Conservation (phyloP, 2,888 invertebrate genomes). For the Mamestra brassicae region DNA sequence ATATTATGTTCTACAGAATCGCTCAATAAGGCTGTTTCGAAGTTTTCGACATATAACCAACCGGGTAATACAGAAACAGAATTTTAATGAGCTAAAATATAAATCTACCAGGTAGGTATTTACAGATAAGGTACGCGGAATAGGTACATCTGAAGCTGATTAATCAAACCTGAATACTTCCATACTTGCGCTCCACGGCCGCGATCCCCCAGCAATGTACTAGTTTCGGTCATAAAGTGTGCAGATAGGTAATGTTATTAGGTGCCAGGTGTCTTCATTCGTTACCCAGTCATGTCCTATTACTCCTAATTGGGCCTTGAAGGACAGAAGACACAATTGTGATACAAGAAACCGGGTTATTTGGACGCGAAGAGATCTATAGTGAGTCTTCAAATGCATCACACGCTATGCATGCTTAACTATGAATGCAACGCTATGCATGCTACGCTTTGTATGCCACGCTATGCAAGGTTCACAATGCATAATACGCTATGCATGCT, state of each 20-base stretch:
- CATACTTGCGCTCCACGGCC: neutral
- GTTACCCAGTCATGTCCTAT: slow-evolving; percentile 75
- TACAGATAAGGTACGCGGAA: neutral
- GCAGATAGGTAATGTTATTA: slow-evolving; percentile 66
- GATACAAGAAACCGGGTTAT: slow-evolving; percentile 48
- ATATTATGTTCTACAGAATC: neutral
- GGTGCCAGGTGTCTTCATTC: slow-evolving; percentile 83
- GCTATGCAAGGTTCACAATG: too few species aligned
- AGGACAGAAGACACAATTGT: slow-evolving; percentile 55
- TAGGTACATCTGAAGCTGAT: neutral
- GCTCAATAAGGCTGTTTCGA: neutral
- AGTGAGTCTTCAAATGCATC: neutral
- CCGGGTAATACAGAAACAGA: neutral
- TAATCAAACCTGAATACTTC: neutral
- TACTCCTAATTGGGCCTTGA: slow-evolving; percentile 80
- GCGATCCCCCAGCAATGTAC: slow-evolving; percentile 19
- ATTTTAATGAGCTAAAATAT: too few species aligned
- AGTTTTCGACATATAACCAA: neutral
- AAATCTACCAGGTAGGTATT: too few species aligned
- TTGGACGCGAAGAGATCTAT: slow-evolving; percentile 36
- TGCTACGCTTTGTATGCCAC: too few species aligned
- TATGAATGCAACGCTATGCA: too few species aligned
- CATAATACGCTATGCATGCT: too few species aligned
- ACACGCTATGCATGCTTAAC: too few species aligned
- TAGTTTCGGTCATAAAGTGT: slow-evolving; percentile 56